Evolutionary conservation across 2,113 vertebrate genomes (phyloP), one percentile per base, ranked within the genome.

Genomic region (Elgaria multicarinata): DNA sequence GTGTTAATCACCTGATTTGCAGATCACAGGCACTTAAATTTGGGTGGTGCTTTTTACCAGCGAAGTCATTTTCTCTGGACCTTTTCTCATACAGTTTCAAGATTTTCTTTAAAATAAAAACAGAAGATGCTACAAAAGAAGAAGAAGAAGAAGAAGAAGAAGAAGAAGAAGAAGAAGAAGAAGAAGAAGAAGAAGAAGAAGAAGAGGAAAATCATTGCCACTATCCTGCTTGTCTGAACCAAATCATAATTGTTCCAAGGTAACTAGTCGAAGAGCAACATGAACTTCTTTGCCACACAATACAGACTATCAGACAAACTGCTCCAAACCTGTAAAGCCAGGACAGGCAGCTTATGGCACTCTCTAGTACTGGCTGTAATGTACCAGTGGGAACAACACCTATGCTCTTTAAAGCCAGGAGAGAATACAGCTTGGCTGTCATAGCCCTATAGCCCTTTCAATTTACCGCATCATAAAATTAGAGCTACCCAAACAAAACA

Each of bases 401-500:
- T 58, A 58, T 80, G 50, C 78, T n/a, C 55, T 58, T 62, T 81
- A 81, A 81, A 62, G 6, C 79, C 55, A 81, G 55, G n/a, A 36
- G 16, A 36, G 50, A 81, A 39, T 62, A 39, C 9, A 18, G 6
- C 55, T 39, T 50, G 44, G 53, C 22, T 36, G 3, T 33, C 9
- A 36, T 36, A 62, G 28, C 7, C 22, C 53, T 81, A 3, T 62
- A n/a, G 3, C 36, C n/a, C 36, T 82, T 82, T 64, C 55, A 64
- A 28, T 64, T 82, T 64, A 82, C 50, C 14, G 16, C 33, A 64
- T 64, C 80, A 42, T 82, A 64, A 62, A 62, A 64, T 82, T 82
- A 82, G 58, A 64, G 55, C 79, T 64, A 82, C n/a, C 58, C 55
- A 82, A 42, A 82, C 80, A 82, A 82, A 42, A 82, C 80, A 82